Evolutionary conservation across 1,140 invertebrate genomes (phyloP).

Genomic region (Doryteuthis pealeii): DNA sequence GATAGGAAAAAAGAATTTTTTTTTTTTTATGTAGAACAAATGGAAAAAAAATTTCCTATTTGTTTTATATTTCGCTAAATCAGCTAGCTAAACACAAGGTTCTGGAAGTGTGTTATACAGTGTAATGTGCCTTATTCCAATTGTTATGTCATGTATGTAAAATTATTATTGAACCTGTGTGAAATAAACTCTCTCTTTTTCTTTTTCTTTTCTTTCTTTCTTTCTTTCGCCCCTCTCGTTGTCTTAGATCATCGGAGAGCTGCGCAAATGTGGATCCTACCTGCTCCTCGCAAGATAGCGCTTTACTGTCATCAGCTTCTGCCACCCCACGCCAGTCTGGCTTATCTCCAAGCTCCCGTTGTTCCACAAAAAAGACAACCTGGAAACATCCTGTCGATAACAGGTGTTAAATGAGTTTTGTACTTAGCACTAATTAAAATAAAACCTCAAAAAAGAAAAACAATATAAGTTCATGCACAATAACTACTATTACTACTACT

Average conservation of each 20-base stretch:
- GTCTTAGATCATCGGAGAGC: slow-evolving; percentile 8
- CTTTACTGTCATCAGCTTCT: background rate
- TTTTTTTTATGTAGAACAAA: too few species aligned
- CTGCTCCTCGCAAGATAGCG: slow-evolving; percentile 4
- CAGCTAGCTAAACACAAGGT: too few species aligned
- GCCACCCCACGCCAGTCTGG: slow-evolving; percentile 4
- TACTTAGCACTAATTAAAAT: slow-evolving; percentile 2
- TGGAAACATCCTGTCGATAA: slow-evolving; percentile 8
- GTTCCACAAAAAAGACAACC: slow-evolving; percentile 3
- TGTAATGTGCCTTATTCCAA: background rate
- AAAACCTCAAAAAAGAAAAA: too few species aligned
- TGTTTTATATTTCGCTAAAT: too few species aligned
- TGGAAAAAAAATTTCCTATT: too few species aligned
- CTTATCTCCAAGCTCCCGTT: background rate
- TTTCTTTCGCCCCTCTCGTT: slow-evolving; percentile 7
- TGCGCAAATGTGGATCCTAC: slow-evolving; percentile 7
- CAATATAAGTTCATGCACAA: too few species aligned
- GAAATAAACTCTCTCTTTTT: background rate
- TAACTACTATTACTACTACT: too few species aligned
- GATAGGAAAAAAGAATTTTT: too few species aligned
- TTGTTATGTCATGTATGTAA: background rate
- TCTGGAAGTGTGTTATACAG: background rate
- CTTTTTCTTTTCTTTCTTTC: slow-evolving; percentile 6
- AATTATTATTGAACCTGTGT: background rate
- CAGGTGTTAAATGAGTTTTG: slow-evolving; percentile 4